Percentiles rank a stretch among this genome's conserved stretches.
Evolutionary conservation across 2,888 invertebrate species (phyloP).

Genomic region (Apodemia duryi): DNA sequence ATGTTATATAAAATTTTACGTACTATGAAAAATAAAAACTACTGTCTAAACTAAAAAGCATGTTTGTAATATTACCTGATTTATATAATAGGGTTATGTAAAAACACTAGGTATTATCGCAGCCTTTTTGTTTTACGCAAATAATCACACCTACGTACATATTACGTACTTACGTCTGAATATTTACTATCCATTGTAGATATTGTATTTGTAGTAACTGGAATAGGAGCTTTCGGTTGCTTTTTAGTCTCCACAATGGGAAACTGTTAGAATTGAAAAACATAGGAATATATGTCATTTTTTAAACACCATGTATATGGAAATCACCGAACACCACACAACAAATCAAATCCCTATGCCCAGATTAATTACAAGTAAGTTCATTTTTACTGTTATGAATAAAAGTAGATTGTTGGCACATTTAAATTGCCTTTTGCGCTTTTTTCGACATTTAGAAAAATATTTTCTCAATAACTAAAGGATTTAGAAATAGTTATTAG

Average conservation of each 20-base stretch:
- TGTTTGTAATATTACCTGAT: no score
- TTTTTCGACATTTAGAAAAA: no score
- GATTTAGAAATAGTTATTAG: no score
- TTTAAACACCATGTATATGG: conserved; percentile 43
- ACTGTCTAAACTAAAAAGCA: no score
- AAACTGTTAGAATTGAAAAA: conserved; percentile 36
- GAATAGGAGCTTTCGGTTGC: conserved; percentile 43
- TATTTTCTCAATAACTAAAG: no score
- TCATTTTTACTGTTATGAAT: conserved; percentile 22
- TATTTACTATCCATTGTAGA: conserved; percentile 55
- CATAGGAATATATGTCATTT: conserved; percentile 42
- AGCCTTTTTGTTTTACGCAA: no score
- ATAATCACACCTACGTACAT: no score
- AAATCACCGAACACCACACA: conserved; percentile 43
- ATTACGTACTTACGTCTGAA: conserved; percentile 55
- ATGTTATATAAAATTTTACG: no score
- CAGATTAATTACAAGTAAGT: conserved; percentile 18
- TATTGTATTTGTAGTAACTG: conserved; percentile 51
- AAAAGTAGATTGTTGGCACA: conserved; percentile 20
- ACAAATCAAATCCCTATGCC: conserved; percentile 47
- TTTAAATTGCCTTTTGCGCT: conserved; percentile 22
- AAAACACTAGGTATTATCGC: no score
- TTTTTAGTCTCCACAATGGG: conserved; percentile 45
- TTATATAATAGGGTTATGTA: no score
- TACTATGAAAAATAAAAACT: no score